Conservation (phyloP, 2,888 invertebrate genomes). For the Drosophila parthenogenetica region DNA sequence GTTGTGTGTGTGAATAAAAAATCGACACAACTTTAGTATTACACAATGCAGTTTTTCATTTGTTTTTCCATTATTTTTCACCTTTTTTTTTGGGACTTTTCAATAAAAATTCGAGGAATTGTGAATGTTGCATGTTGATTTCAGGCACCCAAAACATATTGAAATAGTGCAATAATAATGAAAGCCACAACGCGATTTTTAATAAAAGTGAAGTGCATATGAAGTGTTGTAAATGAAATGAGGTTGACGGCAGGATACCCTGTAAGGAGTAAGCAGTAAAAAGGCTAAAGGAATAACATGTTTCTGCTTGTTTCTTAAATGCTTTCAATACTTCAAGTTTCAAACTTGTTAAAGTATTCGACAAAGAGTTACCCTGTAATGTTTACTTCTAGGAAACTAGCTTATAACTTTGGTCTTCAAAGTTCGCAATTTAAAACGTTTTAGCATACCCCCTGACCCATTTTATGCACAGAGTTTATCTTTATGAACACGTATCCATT, state of each 20-base stretch:
- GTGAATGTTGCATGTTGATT: slow-evolving; percentile 50
- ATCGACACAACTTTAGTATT: slow-evolving; percentile 14
- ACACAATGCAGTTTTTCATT: slow-evolving; percentile 18
- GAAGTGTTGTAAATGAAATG: neutral
- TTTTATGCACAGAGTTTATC: neutral
- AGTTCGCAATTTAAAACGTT: too few relatives aligned
- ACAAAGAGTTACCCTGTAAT: too few relatives aligned
- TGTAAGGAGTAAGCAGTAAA: neutral
- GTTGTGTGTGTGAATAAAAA: neutral
- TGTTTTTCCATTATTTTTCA: neutral
- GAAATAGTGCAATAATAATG: slow-evolving; percentile 62
- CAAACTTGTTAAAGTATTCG: too few relatives aligned
- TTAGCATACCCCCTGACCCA: neutral
- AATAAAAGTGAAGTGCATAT: slow-evolving; percentile 9
- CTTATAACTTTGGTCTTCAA: too few relatives aligned
- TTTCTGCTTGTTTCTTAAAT: too few relatives aligned
- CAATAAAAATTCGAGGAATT: slow-evolving; percentile 37
- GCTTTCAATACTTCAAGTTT: too few relatives aligned
- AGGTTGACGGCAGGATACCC: neutral
- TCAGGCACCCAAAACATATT: slow-evolving; percentile 43
- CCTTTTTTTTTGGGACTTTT: slow-evolving; percentile 11
- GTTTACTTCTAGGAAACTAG: too few relatives aligned
- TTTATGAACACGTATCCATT: slow-evolving; percentile 27
- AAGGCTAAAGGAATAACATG: too few relatives aligned
- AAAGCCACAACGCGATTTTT: slow-evolving; percentile 40